A percentile compares a stretch with the other conserved stretches of the same genome.
Conservation (phyloP, 2,888 invertebrate species). For the Cremastobaeus sp. region DNA sequence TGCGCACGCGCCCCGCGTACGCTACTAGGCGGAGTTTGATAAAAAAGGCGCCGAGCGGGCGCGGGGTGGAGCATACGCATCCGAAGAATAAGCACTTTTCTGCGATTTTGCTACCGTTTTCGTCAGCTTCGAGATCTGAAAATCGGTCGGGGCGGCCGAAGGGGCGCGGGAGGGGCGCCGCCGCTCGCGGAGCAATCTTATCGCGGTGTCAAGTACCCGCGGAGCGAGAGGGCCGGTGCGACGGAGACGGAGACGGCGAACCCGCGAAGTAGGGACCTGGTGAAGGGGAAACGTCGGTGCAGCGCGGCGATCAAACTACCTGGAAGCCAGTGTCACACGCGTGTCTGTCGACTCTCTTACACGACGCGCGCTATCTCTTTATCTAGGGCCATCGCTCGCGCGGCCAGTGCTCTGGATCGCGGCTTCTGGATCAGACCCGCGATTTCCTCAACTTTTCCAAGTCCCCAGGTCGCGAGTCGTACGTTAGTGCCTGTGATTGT, state of each 20-base stretch:
- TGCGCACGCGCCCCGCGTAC: constrained; percentile 55
- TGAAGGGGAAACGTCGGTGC: constrained; percentile 70
- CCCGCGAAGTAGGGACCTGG: constrained; percentile 67
- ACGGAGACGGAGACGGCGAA: constrained; percentile 31
- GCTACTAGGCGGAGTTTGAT: constrained; percentile 73
- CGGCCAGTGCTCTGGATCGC: background rate
- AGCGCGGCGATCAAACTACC: constrained; percentile 67
- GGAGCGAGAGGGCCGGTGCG: constrained; percentile 9
- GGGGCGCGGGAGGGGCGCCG: background rate
- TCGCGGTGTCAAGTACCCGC: constrained; percentile 50
- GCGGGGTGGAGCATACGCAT: constrained; percentile 65
- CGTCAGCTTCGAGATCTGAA: constrained; percentile 39
- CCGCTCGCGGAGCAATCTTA: constrained; percentile 63
- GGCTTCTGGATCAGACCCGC: background rate
- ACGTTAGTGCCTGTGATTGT: no score
- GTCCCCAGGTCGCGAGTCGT: no score
- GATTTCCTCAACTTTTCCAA: no score
- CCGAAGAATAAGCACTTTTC: constrained; percentile 66
- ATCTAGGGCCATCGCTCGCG: constrained; percentile 6
- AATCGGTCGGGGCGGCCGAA: constrained; percentile 44
- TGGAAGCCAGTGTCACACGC: constrained; percentile 74
- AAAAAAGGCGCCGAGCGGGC: constrained; percentile 48
- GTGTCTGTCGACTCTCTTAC: constrained; percentile 71
- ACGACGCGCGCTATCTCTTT: constrained; percentile 60
- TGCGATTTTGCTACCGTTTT: constrained; percentile 64